Base-by-base conservation (phyloP, 2,888 invertebrate species). In the Caenorhabditis sp. region DNA sequence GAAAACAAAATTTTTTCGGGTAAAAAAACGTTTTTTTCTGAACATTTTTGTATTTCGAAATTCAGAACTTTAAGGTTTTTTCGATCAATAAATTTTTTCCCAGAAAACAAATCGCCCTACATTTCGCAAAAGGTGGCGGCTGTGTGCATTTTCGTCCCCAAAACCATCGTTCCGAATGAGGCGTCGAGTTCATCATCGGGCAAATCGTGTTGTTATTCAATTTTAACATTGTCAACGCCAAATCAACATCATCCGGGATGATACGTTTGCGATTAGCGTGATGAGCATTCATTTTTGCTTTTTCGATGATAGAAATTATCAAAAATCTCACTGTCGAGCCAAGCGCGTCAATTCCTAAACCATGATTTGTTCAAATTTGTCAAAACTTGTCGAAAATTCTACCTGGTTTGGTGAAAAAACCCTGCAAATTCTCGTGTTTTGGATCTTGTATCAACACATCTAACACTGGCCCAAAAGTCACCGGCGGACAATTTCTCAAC, bases 161-260 rank as follows among this genome's bases (percentile, higher is more conserved):
- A 57, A 50, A 71, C 71, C 60, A 21, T 58, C 57, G 31, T 19
- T 58, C 57, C 5, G 57, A 17, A 58, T n/a, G 8, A 1, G 57
- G 31, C n/a, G 57, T 58, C 6, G 57, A 21, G 5, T 31, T 36
- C 19, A 58, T 14, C 19, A 58, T 27, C 43, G 67, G 72, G n/a
- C 58, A 67, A 36, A 62, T 43, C 14, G 61, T 24, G 21, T 64
- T 58, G 54, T 62, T 51, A 36, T 68, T 53, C 8, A 68, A 58
- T 23, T 65, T 51, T 2, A 58, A 49, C 10, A 61, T 31, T 14
- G 53, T 31, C 2, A 64, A 17, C 1, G 67, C 67, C 1, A 72
- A 24, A 27, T 72, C 72, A 0, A 72, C 58, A 23, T 72, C 72
- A 24, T 64, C 65, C 4, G 72, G 72, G 21, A 59, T 43, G 1